Percentiles rank a stretch among this genome's conserved stretches.
phyloP scores from a whole-genome alignment of 2,797 vertebrate species.

The Poeciliopsis turneri region DNA sequence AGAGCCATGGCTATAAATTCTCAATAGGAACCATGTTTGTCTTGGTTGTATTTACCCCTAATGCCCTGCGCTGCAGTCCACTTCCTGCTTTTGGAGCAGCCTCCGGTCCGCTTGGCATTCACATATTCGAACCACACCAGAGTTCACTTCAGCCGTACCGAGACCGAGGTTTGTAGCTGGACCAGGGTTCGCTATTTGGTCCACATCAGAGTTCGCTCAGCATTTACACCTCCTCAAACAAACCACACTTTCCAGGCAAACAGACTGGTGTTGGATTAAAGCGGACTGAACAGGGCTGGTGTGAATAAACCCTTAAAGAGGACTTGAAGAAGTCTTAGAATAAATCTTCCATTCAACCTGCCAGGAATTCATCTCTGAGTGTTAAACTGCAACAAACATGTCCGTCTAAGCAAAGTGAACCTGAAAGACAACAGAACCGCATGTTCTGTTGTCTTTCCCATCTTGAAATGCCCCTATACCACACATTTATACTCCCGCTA shows the following conservation, averaged over 20 bases:
- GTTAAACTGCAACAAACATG: not conserved
- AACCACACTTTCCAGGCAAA: too few species aligned
- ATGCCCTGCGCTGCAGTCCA: not conserved
- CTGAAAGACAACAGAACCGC: not conserved
- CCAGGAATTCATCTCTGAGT: not conserved
- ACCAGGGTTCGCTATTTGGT: not conserved
- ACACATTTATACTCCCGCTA: not conserved
- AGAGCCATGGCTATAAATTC: not conserved
- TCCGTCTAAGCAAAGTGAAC: not conserved
- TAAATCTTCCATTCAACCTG: not conserved
- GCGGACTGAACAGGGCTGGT: too few species aligned
- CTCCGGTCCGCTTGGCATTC: not conserved
- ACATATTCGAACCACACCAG: not conserved
- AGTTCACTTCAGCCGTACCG: not conserved
- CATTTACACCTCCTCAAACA: too few species aligned
- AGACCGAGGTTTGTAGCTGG: not conserved
- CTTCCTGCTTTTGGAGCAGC: not conserved
- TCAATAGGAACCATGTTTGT: not conserved
- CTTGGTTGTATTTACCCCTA: not conserved
- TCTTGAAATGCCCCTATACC: too few species aligned
- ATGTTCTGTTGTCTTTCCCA: too few species aligned
- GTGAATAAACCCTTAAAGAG: not conserved
- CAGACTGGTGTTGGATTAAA: too few species aligned
- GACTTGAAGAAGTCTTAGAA: not conserved
- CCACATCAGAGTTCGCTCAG: not conserved